Evolutionary conservation across 2,113 vertebrate species (phyloP).

Genomic region (Prochilodus magdalenae): DNA sequence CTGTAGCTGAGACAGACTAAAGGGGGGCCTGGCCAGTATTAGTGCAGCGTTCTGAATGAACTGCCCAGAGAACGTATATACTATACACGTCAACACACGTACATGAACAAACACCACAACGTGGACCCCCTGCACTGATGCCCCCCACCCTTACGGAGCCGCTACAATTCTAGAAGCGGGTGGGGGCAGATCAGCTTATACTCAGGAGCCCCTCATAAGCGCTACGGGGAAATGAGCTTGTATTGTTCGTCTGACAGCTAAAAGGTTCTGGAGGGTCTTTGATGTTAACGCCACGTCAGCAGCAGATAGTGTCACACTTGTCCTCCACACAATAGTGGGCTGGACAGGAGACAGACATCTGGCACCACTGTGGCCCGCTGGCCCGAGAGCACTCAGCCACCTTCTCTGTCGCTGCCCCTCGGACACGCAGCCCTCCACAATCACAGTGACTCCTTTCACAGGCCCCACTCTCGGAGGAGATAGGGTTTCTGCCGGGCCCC

Average conservation of each 20-base stretch:
- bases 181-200: too few species aligned
- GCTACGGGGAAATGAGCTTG: too few species aligned
- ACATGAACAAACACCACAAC: too few species aligned
- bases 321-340: background rate
- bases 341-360: conserved; percentile 36
- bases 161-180: too few species aligned
- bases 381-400: conserved; percentile 14
- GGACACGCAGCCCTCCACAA: conserved; percentile 25
- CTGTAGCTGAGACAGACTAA: too few species aligned
- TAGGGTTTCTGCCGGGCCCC: conserved; percentile 26
- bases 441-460: conserved; percentile 41
- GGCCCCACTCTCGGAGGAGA: conserved; percentile 35
- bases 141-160: too few species aligned
- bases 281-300: background rate
- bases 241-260: background rate
- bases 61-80: too few species aligned
- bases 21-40: too few species aligned
- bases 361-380: conserved; percentile 30
- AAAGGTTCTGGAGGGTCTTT: background rate
- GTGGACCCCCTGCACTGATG: too few species aligned
- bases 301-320: background rate
- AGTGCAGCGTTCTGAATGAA: too few species aligned
- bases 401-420: conserved; percentile 24
- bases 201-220: too few species aligned
- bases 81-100: too few species aligned